Conservation (phyloP, 2,113 vertebrate species). For the Gymnobelideus leadbeateri region DNA sequence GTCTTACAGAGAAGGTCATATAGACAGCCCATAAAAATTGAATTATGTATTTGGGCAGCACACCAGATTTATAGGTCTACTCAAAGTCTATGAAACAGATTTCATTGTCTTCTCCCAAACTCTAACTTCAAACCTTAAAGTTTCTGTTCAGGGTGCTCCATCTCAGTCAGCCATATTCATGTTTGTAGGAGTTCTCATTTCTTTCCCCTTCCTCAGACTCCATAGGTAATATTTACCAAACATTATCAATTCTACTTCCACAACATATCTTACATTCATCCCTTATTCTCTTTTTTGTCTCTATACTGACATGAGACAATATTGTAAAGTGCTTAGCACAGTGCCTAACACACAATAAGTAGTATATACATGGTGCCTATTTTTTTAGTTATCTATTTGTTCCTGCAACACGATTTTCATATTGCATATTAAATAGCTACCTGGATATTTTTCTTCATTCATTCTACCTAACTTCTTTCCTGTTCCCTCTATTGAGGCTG, state of each 20-base stretch:
- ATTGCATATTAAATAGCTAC: background rate
- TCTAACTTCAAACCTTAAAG: background rate
- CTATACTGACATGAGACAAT: background rate
- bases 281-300: background rate
- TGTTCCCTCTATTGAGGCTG: background rate
- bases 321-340: background rate
- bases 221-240: background rate
- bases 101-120: background rate
- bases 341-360: background rate
- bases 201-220: background rate
- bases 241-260: background rate
- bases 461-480: background rate
- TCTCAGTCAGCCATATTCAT: background rate
- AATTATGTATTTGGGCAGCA: background rate
- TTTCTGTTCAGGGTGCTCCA: background rate
- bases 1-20: background rate
- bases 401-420: background rate
- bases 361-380: background rate
- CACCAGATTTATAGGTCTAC: no score
- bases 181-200: background rate
- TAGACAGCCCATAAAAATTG: background rate
- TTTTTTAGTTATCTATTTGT: background rate
- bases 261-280: background rate
- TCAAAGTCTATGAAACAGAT: no score
- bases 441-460: background rate